Conservation (phyloP, 1,140 invertebrate species). For the Papilio glaucus region DNA sequence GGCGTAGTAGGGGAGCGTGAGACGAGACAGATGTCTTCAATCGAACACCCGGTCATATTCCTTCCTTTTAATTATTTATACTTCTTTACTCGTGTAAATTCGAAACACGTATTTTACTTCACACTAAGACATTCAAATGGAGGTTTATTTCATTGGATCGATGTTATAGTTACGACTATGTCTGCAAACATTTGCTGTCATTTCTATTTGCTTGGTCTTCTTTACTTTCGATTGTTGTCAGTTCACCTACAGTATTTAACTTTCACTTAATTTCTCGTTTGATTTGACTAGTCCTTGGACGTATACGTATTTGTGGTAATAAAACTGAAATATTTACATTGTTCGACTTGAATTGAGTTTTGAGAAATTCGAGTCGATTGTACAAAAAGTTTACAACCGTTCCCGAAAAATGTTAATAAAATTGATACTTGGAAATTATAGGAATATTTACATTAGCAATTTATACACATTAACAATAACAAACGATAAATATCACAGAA, state of each 20-base stretch:
- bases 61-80: slow-evolving; percentile 61
- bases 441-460: no score
- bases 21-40: slow-evolving; percentile 51
- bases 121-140: slow-evolving; percentile 6
- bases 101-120: slow-evolving; percentile 17
- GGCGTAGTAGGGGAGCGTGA: slow-evolving; percentile 43
- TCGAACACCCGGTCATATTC: slow-evolving; percentile 53
- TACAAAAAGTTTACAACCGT: no score
- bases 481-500: no score
- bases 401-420: no score
- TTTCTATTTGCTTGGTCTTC: slow-evolving; percentile 39
- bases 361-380: no score
- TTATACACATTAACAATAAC: no score
- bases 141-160: slow-evolving; percentile 43
- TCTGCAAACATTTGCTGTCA: slow-evolving; percentile 36
- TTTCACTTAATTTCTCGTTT: slow-evolving; percentile 33
- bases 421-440: no score
- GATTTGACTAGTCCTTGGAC: slow-evolving; percentile 1
- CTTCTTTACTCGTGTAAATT: slow-evolving; percentile 44
- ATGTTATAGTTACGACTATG: slow-evolving; percentile 40
- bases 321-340: no score
- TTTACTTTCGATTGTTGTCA: slow-evolving; percentile 42
- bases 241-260: slow-evolving; percentile 37
- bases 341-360: no score
- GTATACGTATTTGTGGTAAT: no score